phyloP scores from a whole-genome alignment of 2,797 vertebrate genomes.

The Anisognathus igniventris region DNA sequence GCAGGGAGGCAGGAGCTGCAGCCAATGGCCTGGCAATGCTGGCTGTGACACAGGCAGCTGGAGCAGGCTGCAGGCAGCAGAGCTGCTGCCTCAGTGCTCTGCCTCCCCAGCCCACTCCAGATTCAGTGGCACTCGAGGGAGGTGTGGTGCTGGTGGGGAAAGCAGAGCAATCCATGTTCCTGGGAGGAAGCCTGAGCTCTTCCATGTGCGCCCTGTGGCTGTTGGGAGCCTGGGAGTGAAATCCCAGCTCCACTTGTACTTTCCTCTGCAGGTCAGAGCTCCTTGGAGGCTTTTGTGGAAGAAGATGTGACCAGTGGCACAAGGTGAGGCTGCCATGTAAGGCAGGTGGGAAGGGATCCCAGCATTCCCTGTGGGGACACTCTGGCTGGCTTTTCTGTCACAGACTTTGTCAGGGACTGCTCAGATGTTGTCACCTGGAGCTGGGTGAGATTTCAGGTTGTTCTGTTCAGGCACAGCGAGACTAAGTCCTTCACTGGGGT shows the following conservation, averaged over 20 bases:
- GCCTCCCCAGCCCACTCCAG: not conserved
- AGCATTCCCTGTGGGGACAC: not conserved
- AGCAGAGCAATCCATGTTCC: not conserved
- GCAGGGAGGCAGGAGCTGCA: constrained; percentile 6
- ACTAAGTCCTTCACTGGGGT: not conserved
- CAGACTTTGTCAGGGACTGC: not conserved
- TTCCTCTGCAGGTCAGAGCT: constrained; percentile 70
- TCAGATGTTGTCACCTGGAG: not conserved
- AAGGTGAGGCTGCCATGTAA: constrained; percentile 40
- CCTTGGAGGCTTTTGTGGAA: constrained; percentile 69
- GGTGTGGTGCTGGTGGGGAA: not conserved
- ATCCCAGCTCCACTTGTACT: not conserved
- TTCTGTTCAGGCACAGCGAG: not conserved
- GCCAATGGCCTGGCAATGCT: not conserved
- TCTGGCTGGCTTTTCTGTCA: not conserved
- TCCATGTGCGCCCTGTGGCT: not conserved
- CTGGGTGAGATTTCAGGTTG: not conserved
- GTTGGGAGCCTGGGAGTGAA: not conserved
- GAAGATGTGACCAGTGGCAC: constrained; percentile 38
- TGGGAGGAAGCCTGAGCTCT: not conserved
- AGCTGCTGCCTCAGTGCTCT: not conserved
- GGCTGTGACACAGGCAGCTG: not conserved
- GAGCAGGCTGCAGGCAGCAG: constrained; percentile 17
- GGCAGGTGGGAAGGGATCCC: not conserved
- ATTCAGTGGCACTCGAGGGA: not conserved